Percentiles rank a stretch among this genome's conserved stretches.
phyloP scores from a whole-genome alignment of 1,140 invertebrate species.

The Pseudomyrmex concolor region DNA sequence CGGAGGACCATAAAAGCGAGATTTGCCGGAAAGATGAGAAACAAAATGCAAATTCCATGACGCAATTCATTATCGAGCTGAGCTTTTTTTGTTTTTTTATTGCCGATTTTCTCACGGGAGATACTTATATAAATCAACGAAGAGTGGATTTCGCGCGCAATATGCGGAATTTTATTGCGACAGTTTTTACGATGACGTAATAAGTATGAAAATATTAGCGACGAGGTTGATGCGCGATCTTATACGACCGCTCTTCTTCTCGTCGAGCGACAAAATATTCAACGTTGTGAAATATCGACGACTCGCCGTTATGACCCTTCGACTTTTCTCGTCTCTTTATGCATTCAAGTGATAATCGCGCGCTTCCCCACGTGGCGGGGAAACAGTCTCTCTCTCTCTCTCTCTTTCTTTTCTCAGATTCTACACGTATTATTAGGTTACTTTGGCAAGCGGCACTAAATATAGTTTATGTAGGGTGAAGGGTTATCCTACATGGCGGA shows the following conservation, averaged over 20 bases:
- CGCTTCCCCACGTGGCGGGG: too few relatives aligned
- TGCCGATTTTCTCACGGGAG: slow-evolving; percentile 1
- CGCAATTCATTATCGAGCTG: neutral
- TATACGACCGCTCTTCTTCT: neutral
- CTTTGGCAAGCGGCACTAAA: slow-evolving; percentile 33
- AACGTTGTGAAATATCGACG: slow-evolving; percentile 14
- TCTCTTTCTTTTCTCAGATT: neutral
- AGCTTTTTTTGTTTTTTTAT: neutral
- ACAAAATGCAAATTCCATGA: slow-evolving; percentile 1
- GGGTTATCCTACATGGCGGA: slow-evolving; percentile 20
- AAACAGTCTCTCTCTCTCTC: too few relatives aligned
- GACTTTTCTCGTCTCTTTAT: slow-evolving; percentile 4
- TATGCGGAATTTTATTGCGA: neutral
- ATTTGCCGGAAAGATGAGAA: neutral
- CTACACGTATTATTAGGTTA: slow-evolving; percentile 40
- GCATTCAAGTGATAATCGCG: neutral
- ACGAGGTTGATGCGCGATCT: neutral
- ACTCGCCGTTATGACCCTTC: neutral
- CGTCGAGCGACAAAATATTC: neutral
- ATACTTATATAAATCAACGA: too few relatives aligned
- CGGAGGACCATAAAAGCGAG: slow-evolving; percentile 21
- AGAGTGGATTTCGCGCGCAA: neutral
- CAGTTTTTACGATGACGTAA: slow-evolving; percentile 29
- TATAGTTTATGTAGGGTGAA: slow-evolving; percentile 28
- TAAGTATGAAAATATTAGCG: slow-evolving; percentile 7